Evolutionary conservation across 2,113 vertebrate species (phyloP).

Genomic region (Lagopus leucura): DNA sequence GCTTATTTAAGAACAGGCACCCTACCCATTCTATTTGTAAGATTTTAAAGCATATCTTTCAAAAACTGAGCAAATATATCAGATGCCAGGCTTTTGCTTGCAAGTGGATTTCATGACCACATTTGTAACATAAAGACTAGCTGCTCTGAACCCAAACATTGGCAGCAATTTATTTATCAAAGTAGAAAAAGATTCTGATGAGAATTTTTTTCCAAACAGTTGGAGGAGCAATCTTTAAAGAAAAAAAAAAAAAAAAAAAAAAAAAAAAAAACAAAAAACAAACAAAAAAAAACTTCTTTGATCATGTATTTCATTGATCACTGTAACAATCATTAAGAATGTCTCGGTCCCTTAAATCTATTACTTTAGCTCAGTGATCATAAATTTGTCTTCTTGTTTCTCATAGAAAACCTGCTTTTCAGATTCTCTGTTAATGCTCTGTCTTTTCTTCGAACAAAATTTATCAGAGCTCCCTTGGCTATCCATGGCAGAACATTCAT

Average conservation of each 20-base stretch:
- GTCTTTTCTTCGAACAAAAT: neutral
- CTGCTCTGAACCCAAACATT: neutral
- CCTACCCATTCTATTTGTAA: neutral
- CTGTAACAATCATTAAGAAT: neutral
- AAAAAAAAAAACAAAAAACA: too few relatives aligned
- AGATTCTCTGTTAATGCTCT: neutral
- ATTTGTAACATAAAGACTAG: neutral
- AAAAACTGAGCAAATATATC: neutral
- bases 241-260: neutral
- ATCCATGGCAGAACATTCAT: neutral
- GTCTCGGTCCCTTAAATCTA: slow-evolving; percentile 9
- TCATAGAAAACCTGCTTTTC: neutral
- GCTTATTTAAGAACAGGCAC: neutral
- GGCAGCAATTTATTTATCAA: neutral
- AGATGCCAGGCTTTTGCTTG: neutral
- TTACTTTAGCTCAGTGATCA: neutral
- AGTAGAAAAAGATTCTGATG: neutral
- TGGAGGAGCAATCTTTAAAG: neutral
- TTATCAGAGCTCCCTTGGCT: neutral
- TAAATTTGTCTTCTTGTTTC: neutral
- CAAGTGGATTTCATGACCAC: neutral
- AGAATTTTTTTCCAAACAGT: neutral
- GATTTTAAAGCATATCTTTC: neutral
- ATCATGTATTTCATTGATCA: neutral
- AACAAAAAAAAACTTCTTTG: neutral